phyloP scores from a whole-genome alignment of 2,797 vertebrate species.

The Sparidentex hasta region DNA sequence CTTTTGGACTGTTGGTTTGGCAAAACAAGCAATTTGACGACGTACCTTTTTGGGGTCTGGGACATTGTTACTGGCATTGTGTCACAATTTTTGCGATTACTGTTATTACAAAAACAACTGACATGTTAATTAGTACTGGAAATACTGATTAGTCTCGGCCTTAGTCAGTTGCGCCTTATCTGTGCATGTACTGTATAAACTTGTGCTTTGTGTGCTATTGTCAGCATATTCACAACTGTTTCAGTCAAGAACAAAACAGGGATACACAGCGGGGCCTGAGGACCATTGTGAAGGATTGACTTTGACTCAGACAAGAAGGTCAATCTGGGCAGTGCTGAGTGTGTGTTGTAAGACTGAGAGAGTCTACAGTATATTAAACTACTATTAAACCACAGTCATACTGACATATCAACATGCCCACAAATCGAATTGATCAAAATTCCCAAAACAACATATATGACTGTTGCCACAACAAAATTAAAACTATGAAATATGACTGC shows the following conservation, averaged over 20 bases:
- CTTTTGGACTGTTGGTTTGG: neutral
- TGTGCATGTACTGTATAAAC: neutral
- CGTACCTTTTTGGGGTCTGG: neutral
- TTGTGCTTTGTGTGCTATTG: neutral
- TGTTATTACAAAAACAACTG: neutral
- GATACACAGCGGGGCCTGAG: neutral
- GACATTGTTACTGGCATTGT: neutral
- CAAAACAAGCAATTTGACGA: neutral
- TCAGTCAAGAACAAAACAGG: neutral
- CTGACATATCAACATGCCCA: neutral
- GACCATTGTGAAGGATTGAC: neutral
- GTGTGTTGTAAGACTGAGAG: neutral
- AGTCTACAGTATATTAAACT: neutral
- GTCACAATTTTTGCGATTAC: neutral
- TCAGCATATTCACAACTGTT: neutral
- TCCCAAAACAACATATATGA: too few relatives aligned
- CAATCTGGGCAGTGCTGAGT: neutral
- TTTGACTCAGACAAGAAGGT: conserved; percentile 8
- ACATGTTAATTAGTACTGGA: neutral
- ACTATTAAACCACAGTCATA: neutral
- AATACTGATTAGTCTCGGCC: neutral
- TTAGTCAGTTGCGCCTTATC: neutral
- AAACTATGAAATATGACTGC: too few relatives aligned
- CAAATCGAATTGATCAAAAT: too few relatives aligned
- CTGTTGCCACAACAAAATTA: too few relatives aligned